Evolutionary conservation across 2,113 vertebrate genomes (phyloP).

Genomic region (Cisticola juncidis): DNA sequence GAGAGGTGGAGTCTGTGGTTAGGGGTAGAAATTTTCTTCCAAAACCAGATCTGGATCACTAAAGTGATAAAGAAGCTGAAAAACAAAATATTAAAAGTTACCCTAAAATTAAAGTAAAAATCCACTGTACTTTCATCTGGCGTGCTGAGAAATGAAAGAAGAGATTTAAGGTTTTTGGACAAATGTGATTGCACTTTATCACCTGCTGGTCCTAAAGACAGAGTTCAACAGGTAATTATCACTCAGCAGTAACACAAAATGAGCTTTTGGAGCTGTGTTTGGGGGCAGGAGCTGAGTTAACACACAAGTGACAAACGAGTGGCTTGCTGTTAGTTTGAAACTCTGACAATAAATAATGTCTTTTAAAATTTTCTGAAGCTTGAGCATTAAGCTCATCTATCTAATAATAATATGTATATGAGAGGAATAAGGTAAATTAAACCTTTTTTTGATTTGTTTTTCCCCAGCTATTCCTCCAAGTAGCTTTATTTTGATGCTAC

Average conservation of each 20-base stretch:
- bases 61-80: not conserved
- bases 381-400: not conserved
- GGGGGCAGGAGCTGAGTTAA: not conserved
- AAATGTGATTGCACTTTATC: not conserved
- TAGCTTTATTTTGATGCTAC: not conserved
- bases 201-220: not conserved
- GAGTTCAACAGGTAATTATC: constrained; percentile 2
- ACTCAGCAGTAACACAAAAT: not conserved
- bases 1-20: not conserved
- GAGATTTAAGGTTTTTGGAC: not conserved
- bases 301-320: not conserved
- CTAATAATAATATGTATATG: not conserved
- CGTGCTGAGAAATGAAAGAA: not conserved
- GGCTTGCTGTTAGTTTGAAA: not conserved
- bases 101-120: not conserved
- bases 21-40: not conserved
- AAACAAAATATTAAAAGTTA: not conserved
- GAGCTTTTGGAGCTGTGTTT: not conserved
- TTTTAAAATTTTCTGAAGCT: not conserved
- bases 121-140: not conserved
- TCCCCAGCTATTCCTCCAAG: not conserved
- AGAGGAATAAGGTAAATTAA: not conserved
- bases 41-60: not conserved
- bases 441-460: not conserved
- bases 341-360: not conserved